Percentiles rank a stretch among this genome's conserved stretches.
These are phyloP conservation scores for Epizoanthus scotinus DNA, from an alignment of 92 coral and sea anemone genomes.

Conservation along the genomic window DNA sequence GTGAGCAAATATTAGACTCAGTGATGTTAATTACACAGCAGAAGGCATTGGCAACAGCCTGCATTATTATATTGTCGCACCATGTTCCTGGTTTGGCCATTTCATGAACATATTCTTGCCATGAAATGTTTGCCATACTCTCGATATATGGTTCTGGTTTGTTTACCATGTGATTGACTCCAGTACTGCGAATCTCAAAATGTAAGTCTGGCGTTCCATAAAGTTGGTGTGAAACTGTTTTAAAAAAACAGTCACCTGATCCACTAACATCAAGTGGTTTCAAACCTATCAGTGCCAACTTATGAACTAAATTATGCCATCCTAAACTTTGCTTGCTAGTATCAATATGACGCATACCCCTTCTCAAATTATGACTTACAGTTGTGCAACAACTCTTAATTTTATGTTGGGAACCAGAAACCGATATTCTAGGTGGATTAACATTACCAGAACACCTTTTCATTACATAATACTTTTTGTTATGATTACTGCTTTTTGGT, in stretches of 20 bases:
- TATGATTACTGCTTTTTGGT: background rate
- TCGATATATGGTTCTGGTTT: constrained; percentile 55
- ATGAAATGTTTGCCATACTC: constrained; percentile 45
- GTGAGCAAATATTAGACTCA: constrained; percentile 40
- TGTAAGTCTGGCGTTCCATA: constrained; percentile 50
- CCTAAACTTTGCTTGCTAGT: background rate
- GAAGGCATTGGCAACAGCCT: constrained; percentile 56
- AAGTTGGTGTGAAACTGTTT: constrained; percentile 60
- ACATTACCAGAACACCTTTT: background rate
- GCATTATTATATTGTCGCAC: constrained; percentile 51
- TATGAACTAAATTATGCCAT: background rate
- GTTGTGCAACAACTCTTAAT: background rate
- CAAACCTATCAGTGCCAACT: constrained; percentile 31
- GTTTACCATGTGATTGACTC: constrained; percentile 45
- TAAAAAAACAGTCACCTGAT: constrained; percentile 59
- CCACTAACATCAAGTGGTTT: constrained; percentile 59
- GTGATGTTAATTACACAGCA: constrained; percentile 57
- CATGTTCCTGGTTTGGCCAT: constrained; percentile 43
- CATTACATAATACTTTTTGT: background rate
- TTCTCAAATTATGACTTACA: background rate
- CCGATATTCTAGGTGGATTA: background rate
- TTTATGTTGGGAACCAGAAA: too few species aligned
- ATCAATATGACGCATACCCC: background rate
- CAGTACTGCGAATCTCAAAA: constrained; percentile 48
- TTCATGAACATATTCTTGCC: constrained; percentile 30